Evolutionary conservation across 2,797 vertebrate species (phyloP).

Genomic region (Sebastes flavidus): DNA sequence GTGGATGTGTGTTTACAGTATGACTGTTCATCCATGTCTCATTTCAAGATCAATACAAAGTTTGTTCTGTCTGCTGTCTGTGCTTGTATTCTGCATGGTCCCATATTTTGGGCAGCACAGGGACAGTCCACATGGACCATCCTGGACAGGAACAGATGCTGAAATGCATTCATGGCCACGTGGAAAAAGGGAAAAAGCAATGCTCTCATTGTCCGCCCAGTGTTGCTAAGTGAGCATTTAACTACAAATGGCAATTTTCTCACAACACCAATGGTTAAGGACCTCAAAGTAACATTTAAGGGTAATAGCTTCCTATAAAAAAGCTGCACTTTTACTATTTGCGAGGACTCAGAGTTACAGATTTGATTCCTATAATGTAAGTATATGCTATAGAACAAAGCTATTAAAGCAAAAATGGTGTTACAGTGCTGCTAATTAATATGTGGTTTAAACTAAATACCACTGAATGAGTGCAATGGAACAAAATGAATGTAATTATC

Average conservation of each 20-base stretch:
- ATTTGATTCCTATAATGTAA: background rate
- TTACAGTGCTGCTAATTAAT: background rate
- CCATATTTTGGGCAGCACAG: background rate
- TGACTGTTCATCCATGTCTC: background rate
- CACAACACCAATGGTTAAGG: background rate
- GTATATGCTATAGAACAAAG: background rate
- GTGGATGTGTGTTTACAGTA: background rate
- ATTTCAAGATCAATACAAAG: background rate
- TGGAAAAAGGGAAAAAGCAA: background rate
- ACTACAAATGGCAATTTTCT: background rate
- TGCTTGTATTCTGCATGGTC: background rate
- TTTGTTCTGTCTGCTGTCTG: background rate
- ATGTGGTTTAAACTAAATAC: background rate
- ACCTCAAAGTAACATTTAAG: background rate
- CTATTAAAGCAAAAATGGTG: background rate
- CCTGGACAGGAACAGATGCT: background rate
- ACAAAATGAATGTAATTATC: background rate
- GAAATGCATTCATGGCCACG: background rate
- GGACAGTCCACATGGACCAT: background rate
- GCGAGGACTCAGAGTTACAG: background rate
- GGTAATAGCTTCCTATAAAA: background rate
- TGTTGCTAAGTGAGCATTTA: background rate
- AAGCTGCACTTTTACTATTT: background rate
- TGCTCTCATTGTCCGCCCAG: background rate
- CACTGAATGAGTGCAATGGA: background rate